phyloP scores from a whole-genome alignment of 2,888 invertebrate genomes.

The Nymphalis polychloros region DNA sequence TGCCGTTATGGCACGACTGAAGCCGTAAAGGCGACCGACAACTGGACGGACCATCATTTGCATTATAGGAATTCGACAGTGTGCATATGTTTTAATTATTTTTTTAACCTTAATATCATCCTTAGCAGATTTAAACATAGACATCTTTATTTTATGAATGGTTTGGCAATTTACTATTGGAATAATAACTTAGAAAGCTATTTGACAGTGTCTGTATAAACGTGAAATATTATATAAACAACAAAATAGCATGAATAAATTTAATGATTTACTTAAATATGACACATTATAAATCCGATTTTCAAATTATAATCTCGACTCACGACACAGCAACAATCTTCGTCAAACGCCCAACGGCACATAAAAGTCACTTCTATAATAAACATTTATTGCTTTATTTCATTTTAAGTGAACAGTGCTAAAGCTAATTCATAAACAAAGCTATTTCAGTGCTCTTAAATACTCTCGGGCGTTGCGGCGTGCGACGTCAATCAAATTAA shows the following conservation, averaged over 20 bases:
- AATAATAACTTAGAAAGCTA: no score
- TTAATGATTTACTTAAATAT: no score
- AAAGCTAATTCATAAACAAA: conserved; percentile 52
- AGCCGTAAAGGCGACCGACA: conserved; percentile 71
- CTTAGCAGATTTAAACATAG: no score
- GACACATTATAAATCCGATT: not conserved
- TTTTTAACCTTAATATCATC: not conserved
- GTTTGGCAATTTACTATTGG: no score
- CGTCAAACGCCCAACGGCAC: conserved; percentile 51
- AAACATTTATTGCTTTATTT: conserved; percentile 69
- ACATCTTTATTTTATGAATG: no score
- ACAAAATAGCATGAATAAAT: no score
- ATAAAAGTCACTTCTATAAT: conserved; percentile 53
- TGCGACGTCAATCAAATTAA: conserved; percentile 45
- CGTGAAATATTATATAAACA: no score
- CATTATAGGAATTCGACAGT: conserved; percentile 72
- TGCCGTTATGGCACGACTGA: conserved; percentile 78
- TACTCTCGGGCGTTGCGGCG: conserved; percentile 45
- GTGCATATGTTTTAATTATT: conserved; percentile 45
- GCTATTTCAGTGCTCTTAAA: conserved; percentile 39
- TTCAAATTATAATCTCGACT: conserved; percentile 4
- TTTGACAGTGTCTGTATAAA: no score
- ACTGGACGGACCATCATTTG: conserved; percentile 72
- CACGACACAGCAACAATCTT: conserved; percentile 15
- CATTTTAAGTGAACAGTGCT: conserved; percentile 58